Base-by-base conservation (phyloP, 30 jellyfish, hydroid and myxozoan genomes). In the Rhopilema esculentum region DNA sequence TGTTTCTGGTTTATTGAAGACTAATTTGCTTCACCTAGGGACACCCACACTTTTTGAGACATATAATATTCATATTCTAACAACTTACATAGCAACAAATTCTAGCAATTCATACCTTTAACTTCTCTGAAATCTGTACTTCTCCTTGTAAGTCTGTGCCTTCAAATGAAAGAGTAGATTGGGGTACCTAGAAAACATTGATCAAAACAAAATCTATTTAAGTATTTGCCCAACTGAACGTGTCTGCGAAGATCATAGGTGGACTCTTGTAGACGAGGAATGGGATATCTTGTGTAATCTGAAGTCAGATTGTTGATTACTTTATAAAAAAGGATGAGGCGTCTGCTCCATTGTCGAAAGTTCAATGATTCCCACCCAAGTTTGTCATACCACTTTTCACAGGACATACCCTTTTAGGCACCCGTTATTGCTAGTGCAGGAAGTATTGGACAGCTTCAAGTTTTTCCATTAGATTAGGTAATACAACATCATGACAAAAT, bases 111-210 rank as follows among this genome's bases (percentile, higher is more conserved):
- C 79, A 12, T 84, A 84, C 97, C 89, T 27, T 77, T 28, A 91
- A 75, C 32, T 91, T 83, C 49, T 52, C 84, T 62, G 27, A 52
- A 4, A 91, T 91, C 1, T 48, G 82, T 9, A 77, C 92, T 20
- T 16, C 78, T 7, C 97, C 97, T 29, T 64, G 85, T 1, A 52
- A 48, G 4, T 27, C 30, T 2, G 50, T 23, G 9, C 95, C 95
- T 61, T 91, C 97, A 91, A 83, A 91, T 50, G 92, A 72, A 76
- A 91, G 79, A 18, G 21, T 4, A 25, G 97, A 91, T 70, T 68
- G 90, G 67, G 90, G 83, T 4, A 79, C 93, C 97, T 91, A 29
- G 17, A 49, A 72, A 9, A 40, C 9, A 40, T 40, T 6, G 12
- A 40, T 40, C 12, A 40, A 12, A 40, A 2, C 57, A 6, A n/a